A percentile compares a stretch with the other conserved stretches of the same genome.
Conservation (phyloP, 2,113 vertebrate genomes). For the Bufo bufo region DNA sequence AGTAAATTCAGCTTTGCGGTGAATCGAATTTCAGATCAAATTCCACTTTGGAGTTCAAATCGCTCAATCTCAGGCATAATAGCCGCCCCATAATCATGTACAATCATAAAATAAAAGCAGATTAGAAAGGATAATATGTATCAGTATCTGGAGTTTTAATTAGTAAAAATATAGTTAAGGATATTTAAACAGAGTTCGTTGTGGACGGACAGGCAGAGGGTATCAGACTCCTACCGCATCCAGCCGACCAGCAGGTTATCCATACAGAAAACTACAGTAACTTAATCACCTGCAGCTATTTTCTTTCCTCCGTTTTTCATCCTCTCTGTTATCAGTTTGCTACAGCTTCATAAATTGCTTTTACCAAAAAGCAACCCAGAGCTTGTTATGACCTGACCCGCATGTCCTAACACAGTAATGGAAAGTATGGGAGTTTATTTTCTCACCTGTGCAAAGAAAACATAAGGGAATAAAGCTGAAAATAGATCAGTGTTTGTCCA, state of each 20-base stretch:
- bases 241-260: neutral
- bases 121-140: too few relatives aligned
- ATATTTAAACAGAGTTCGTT: too few relatives aligned
- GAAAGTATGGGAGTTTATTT: neutral
- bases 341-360: slow-evolving; percentile 19
- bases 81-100: too few relatives aligned
- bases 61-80: too few relatives aligned
- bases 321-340: neutral
- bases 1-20: too few relatives aligned
- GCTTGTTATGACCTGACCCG: neutral
- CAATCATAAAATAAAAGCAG: too few relatives aligned
- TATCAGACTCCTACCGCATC: neutral
- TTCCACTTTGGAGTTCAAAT: too few relatives aligned
- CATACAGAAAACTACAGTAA: neutral
- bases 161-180: too few relatives aligned
- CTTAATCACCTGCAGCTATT: slow-evolving; percentile 4
- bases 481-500: neutral
- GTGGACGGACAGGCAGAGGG: too few relatives aligned
- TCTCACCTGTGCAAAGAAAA: neutral
- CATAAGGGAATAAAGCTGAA: neutral
- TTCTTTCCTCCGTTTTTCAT: neutral
- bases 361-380: neutral
- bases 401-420: neutral
- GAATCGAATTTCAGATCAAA: too few relatives aligned
- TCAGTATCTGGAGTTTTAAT: too few relatives aligned